phyloP scores from a whole-genome alignment of 2,888 invertebrate genomes.

The Pantelozetes paolii region DNA sequence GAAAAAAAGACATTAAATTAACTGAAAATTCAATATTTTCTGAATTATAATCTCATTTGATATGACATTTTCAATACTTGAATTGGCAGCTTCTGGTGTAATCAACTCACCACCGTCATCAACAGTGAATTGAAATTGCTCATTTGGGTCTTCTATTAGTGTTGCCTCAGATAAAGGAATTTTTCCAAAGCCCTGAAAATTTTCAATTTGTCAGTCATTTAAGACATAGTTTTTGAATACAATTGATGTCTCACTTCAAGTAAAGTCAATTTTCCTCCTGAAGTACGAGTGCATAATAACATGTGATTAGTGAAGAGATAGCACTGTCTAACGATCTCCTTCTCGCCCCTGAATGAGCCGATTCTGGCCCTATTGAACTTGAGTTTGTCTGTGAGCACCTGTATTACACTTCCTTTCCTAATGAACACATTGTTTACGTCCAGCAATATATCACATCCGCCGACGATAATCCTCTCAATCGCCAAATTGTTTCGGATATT shows the following conservation, averaged over 20 bases:
- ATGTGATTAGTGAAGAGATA: conserved; percentile 87
- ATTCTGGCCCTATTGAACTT: conserved; percentile 51
- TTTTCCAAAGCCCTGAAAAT: conserved; percentile 62
- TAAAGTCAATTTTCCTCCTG: conserved; percentile 79
- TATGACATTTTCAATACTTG: too few species aligned
- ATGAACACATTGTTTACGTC: conserved; percentile 92
- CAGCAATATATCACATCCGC: conserved; percentile 83
- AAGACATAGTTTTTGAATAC: neutral
- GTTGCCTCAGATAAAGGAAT: conserved; percentile 77
- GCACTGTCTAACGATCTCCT: conserved; percentile 71
- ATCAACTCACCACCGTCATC: conserved; percentile 55
- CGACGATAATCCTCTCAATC: conserved; percentile 87
- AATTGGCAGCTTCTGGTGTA: too few species aligned
- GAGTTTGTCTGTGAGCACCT: conserved; percentile 47
- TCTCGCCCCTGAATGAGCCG: conserved; percentile 56
- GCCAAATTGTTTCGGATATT: conserved; percentile 84
- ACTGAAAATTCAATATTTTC: too few species aligned
- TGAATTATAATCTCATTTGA: too few species aligned
- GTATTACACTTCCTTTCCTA: conserved; percentile 60
- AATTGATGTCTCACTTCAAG: conserved; percentile 57
- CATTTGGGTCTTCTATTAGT: conserved; percentile 77
- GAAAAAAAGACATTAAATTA: too few species aligned
- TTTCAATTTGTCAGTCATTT: neutral
- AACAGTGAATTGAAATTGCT: conserved; percentile 56
- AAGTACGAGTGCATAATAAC: conserved; percentile 72